Percentiles rank a stretch among this genome's conserved stretches.
phyloP scores from a whole-genome alignment of 2,113 vertebrate genomes.

The Notechis scutatus region DNA sequence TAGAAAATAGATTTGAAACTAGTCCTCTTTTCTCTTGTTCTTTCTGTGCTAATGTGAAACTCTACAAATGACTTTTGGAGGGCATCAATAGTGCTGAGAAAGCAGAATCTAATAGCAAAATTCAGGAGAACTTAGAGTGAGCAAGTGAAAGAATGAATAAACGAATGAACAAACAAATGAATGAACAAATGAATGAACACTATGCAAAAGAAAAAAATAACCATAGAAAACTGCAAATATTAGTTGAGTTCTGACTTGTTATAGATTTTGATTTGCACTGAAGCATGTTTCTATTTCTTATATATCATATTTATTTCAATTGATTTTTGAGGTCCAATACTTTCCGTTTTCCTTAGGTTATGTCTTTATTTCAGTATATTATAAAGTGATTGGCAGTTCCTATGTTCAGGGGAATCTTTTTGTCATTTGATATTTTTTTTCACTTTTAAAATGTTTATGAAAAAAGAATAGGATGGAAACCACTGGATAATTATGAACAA shows the following conservation, averaged over 20 bases:
- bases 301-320: background rate
- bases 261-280: background rate
- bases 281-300: background rate
- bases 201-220: background rate
- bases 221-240: background rate
- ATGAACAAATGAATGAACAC: background rate
- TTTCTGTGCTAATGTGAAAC: background rate
- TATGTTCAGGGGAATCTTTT: background rate
- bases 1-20: background rate
- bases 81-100: background rate
- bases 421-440: background rate
- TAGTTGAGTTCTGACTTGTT: background rate
- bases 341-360: background rate
- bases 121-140: background rate
- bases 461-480: background rate
- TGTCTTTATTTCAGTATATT: background rate
- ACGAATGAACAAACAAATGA: no score
- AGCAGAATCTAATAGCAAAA: background rate
- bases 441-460: background rate
- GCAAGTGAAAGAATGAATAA: background rate
- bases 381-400: background rate
- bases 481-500: slow-evolving; percentile 1
- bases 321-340: background rate
- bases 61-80: background rate
- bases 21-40: background rate